Evolutionary conservation across 2,888 invertebrate species (phyloP), one percentile per base, ranked within the genome.

Genomic region (Phyllotreta cruciferae): DNA sequence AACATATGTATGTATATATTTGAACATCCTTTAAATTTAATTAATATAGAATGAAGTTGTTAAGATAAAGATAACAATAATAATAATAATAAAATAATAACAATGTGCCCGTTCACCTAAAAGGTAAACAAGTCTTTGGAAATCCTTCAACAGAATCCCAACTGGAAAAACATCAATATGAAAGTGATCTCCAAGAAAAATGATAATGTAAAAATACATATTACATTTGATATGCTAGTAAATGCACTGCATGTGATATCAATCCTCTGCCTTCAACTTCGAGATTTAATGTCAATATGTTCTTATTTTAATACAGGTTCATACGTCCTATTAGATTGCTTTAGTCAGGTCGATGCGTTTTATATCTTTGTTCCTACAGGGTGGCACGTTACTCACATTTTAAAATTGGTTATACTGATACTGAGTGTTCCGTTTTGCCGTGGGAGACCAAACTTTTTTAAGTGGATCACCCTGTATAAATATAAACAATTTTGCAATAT

Each of bases 141-240:
- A 58, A 41, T 50, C 50, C 14, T 58, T 50, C 49, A 50, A 50
- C 57, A 49, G 49, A 57, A 47, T 49, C 13, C 14, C 50, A 37
- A 57, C 47, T 49, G 37, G 38, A 49, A 39, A 39, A 39, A 37
- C 49, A 49, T 57, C 49, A 37, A 57, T 57, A 49, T 37, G 11
- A 34, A 36, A 39, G 57, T 11, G 34, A 52, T 37, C 11, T 37
- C 37, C 7, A 4, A 11, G 36, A 13, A 49, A 49, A 44, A 56
- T 42, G 35, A 42, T 45, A 45, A 37, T 14, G 24, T 56, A 57
- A 57, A 57, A 39, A 57, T 57, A 37, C 37, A 52, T 52, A 52
- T 37, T 52, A 52, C 13, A 52, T 50, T 50, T 52, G 52, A 52
- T 52, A 52, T 52, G 13, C 7, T 10, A 35, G 5, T 52, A 49